Evolutionary conservation across 2,888 invertebrate genomes (phyloP).

Genomic region (Synergus laeviventris): DNA sequence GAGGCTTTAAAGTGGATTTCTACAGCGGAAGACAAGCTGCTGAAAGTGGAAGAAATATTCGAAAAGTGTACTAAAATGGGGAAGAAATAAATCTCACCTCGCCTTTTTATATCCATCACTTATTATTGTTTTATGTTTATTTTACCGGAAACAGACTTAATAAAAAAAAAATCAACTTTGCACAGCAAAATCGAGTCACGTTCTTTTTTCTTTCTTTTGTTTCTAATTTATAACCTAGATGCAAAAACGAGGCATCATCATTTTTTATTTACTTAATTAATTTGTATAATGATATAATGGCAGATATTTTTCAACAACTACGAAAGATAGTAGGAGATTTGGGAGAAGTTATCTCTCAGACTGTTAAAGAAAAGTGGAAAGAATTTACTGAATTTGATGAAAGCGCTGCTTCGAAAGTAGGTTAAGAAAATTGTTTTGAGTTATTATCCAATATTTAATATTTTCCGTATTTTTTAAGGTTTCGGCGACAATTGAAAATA

Average conservation of each 20-base stretch:
- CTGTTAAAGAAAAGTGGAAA: conserved; percentile 49
- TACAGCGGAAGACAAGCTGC: conserved; percentile 14
- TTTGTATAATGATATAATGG: conserved; percentile 2
- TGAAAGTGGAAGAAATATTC: conserved; percentile 20
- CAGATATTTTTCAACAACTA: conserved; percentile 48
- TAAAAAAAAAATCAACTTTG: conserved; percentile 2
- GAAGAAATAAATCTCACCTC: conserved; percentile 11
- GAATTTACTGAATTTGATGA: conserved; percentile 53
- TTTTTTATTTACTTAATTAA: background rate
- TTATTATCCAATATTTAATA: no score
- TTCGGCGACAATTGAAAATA: background rate
- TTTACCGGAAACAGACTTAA: background rate
- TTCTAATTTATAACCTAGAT: background rate
- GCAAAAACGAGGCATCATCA: background rate
- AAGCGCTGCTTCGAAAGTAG: conserved; percentile 50
- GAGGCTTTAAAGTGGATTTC: conserved; percentile 22
- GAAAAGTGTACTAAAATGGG: conserved; percentile 9
- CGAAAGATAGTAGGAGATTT: conserved; percentile 51
- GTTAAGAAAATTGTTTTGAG: background rate
- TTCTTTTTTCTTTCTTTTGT: background rate
- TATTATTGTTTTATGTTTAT: conserved; percentile 10
- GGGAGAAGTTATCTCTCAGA: conserved; percentile 54
- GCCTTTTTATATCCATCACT: conserved; percentile 1
- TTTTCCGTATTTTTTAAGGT: background rate
- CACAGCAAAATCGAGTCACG: background rate